Conservation (phyloP, 35 echinoderm and acorn worm species). For the Acanthaster planci region DNA sequence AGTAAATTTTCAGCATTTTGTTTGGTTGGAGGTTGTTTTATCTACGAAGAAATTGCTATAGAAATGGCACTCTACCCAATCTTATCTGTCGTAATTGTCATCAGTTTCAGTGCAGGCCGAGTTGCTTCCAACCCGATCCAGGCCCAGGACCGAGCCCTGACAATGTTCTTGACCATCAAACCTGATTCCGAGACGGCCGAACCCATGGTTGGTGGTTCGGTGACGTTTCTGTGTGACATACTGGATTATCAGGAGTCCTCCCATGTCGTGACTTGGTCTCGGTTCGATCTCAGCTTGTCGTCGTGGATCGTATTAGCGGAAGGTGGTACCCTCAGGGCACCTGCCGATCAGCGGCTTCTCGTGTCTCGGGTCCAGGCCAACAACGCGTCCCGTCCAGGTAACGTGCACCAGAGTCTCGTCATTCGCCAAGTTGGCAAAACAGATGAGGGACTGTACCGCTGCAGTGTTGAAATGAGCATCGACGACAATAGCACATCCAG, state of each 20-base stretch:
- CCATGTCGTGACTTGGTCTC: constrained; percentile 10
- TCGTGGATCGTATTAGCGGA: neutral
- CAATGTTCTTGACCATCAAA: neutral
- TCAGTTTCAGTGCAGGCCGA: too few relatives aligned
- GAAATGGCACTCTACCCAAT: too few relatives aligned
- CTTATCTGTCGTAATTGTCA: too few relatives aligned
- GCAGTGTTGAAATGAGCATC: neutral
- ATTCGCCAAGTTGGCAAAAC: neutral
- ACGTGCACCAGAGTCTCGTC: constrained; percentile 1
- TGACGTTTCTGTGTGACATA: neutral
- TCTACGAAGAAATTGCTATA: too few relatives aligned
- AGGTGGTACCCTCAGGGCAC: neutral
- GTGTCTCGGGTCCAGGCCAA: constrained; percentile 7
- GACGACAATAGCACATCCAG: neutral
- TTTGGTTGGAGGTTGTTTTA: too few relatives aligned
- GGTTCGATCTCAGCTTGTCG: neutral
- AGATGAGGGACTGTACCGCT: constrained; percentile 1
- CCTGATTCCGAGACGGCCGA: neutral
- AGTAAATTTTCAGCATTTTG: too few relatives aligned
- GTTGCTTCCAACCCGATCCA: neutral
- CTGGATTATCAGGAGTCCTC: neutral
- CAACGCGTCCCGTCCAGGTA: neutral
- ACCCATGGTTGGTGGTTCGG: neutral
- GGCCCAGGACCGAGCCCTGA: neutral
- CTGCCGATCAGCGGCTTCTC: neutral